A percentile compares a stretch with the other conserved stretches of the same genome.
Evolutionary conservation across 2,797 vertebrate genomes (phyloP).

Genomic region (Valencia hispanica): DNA sequence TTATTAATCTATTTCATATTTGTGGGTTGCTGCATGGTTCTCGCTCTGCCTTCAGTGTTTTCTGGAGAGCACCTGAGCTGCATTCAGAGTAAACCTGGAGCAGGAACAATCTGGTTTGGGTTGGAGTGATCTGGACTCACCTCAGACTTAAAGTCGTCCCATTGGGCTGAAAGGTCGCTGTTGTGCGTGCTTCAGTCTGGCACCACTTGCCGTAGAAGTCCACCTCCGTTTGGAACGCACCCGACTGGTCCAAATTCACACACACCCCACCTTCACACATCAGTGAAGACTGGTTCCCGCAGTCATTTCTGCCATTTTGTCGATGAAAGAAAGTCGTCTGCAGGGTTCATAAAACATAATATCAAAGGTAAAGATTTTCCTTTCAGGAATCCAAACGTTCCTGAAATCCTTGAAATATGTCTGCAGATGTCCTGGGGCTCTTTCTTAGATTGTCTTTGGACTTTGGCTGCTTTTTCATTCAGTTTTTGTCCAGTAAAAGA

Average conservation of each 20-base stretch:
- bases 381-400: background rate
- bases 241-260: rapidly evolving
- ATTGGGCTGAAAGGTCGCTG: slow-evolving; percentile 16
- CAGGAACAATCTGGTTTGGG: background rate
- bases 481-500: background rate
- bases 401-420: background rate
- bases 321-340: slow-evolving; percentile 63
- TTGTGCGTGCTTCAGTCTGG: slow-evolving; percentile 49
- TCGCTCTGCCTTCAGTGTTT: background rate
- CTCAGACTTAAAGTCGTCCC: slow-evolving; percentile 40
- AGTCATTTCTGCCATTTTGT: slow-evolving; percentile 51
- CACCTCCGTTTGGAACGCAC: slow-evolving; percentile 37
- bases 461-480: background rate
- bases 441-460: background rate
- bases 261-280: slow-evolving; percentile 31
- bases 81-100: background rate
- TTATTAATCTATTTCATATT: background rate
- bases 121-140: slow-evolving; percentile 33
- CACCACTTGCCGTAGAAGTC: slow-evolving; percentile 60
- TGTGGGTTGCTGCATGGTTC: background rate
- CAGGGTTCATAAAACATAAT: background rate
- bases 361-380: background rate
- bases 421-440: background rate
- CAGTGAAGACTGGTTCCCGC: slow-evolving; percentile 16
- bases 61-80: no score